A percentile compares a stretch with the other conserved stretches of the same genome.
Conservation (phyloP, 2,113 vertebrate genomes). For the Myotis yumanensis region DNA sequence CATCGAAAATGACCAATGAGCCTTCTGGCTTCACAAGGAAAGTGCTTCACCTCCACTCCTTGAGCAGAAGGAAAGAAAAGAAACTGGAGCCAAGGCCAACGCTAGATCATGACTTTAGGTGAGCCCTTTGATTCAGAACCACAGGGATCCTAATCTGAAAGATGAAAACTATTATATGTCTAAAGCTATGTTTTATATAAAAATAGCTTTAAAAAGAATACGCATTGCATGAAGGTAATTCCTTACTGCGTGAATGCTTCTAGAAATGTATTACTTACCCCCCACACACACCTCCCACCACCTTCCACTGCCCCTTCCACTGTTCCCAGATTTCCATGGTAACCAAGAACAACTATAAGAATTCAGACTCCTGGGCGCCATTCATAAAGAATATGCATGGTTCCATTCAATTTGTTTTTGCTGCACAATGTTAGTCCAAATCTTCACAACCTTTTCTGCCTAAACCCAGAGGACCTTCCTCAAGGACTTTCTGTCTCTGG, state of each 20-base stretch:
- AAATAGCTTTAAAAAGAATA: neutral
- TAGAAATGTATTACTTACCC: neutral
- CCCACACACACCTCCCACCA: neutral
- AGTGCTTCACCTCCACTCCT: neutral
- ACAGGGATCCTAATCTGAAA: neutral
- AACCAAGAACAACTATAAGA: conserved; percentile 33
- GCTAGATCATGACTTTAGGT: neutral
- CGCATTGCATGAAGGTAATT: neutral
- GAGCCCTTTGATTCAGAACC: neutral
- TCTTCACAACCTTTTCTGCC: neutral
- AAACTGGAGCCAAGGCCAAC: neutral
- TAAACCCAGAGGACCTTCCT: neutral
- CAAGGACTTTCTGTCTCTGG: neutral
- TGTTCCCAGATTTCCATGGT: neutral
- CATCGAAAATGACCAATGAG: conserved; percentile 14
- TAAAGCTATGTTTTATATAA: neutral
- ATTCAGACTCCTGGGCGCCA: neutral
- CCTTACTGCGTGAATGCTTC: neutral
- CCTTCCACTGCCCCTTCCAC: neutral
- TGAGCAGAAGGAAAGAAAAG: neutral
- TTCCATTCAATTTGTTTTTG: neutral
- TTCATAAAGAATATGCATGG: neutral
- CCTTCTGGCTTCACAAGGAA: neutral
- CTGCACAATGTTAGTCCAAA: neutral
- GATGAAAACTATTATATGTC: neutral